phyloP scores from a whole-genome alignment of 2,113 vertebrate species.

The Oryzias javanicus region DNA sequence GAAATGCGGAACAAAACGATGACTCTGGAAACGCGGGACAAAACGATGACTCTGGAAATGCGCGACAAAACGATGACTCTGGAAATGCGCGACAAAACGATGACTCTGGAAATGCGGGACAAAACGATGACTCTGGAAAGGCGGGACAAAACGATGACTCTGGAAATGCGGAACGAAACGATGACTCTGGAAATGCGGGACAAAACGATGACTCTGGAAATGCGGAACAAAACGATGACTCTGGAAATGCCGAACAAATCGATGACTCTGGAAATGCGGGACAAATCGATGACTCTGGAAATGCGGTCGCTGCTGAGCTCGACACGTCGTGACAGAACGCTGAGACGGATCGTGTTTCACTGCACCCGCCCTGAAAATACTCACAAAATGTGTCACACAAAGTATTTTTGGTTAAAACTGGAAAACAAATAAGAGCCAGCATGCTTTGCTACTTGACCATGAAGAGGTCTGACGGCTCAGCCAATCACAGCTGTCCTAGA shows the following conservation, averaged over 20 bases:
- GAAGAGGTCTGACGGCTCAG: too few relatives aligned
- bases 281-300: slow-evolving; percentile 27
- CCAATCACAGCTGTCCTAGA: too few relatives aligned
- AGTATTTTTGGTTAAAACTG: too few relatives aligned
- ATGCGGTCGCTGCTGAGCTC: slow-evolving; percentile 6
- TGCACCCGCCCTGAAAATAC: neutral
- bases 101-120: slow-evolving; percentile 18
- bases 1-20: slow-evolving; percentile 14
- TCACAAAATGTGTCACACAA: too few relatives aligned
- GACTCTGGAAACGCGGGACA: slow-evolving; percentile 17
- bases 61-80: too few relatives aligned
- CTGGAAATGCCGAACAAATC: slow-evolving; percentile 15
- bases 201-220: slow-evolving; percentile 2
- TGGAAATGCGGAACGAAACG: slow-evolving; percentile 14
- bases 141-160: too few relatives aligned
- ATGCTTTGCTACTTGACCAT: neutral
- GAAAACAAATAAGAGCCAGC: neutral
- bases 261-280: slow-evolving; percentile 26
- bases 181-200: slow-evolving; percentile 19
- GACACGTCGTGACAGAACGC: neutral
- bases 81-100: slow-evolving; percentile 14
- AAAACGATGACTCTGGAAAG: too few relatives aligned
- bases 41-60: too few relatives aligned
- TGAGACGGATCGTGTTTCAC: slow-evolving; percentile 6
- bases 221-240: too few relatives aligned